A percentile compares a stretch with the other conserved stretches of the same genome.
phyloP scores from a whole-genome alignment of 2,888 invertebrate genomes.

The Eumacrocentrus americanus region DNA sequence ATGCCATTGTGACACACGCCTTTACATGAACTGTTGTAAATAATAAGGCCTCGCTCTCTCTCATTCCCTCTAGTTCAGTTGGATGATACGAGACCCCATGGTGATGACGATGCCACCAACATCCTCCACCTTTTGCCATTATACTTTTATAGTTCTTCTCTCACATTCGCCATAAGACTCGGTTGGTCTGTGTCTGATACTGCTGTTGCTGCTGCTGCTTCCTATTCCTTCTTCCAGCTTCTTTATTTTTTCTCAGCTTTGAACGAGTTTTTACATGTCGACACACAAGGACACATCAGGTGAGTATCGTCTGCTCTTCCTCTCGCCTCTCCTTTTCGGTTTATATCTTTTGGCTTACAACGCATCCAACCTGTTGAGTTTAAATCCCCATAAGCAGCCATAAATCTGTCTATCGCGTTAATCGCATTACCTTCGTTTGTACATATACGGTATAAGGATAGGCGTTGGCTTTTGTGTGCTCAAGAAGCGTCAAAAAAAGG shows the following conservation, averaged over 20 bases:
- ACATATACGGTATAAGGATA: conserved; percentile 19
- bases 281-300: no score
- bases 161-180: background rate
- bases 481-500: conserved; percentile 13
- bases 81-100: conserved; percentile 9
- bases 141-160: conserved; percentile 17
- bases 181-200: background rate
- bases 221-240: background rate
- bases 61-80: conserved; percentile 24
- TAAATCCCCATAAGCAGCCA: conserved; percentile 46
- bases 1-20: conserved; percentile 60
- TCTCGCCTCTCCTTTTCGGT: background rate
- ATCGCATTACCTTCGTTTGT: conserved; percentile 48
- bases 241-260: background rate
- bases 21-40: conserved; percentile 54
- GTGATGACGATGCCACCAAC: conserved; percentile 22
- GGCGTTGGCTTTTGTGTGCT: conserved; percentile 17
- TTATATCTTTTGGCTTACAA: background rate
- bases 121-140: conserved; percentile 22
- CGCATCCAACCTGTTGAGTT: conserved; percentile 51
- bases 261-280: background rate
- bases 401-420: conserved; percentile 51
- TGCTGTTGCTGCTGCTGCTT: background rate
- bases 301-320: no score
- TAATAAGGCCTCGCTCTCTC: conserved; percentile 47